Percentiles rank a stretch among this genome's conserved stretches.
Conservation (phyloP, 1,140 invertebrate genomes). For the Euwallacea similis region DNA sequence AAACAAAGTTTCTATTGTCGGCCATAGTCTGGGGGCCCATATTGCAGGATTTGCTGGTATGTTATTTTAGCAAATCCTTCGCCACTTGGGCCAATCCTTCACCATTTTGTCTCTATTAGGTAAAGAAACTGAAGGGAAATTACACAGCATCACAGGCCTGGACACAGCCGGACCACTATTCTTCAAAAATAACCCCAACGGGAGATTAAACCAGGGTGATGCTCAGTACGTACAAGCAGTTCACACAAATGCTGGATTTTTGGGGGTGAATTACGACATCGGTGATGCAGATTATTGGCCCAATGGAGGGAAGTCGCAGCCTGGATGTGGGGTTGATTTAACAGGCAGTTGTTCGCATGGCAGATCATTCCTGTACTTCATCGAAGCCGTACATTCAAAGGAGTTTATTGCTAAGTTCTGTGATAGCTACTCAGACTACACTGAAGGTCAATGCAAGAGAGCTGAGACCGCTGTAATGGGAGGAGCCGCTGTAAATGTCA, state of each 20-base stretch:
- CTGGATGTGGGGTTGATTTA: slow-evolving; percentile 64
- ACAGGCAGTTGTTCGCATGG: slow-evolving; percentile 59
- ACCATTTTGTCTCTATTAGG: slow-evolving; percentile 47
- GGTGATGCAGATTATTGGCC: slow-evolving; percentile 74
- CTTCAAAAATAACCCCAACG: slow-evolving; percentile 59
- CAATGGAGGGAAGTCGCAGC: slow-evolving; percentile 67
- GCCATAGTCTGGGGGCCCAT: slow-evolving; percentile 73
- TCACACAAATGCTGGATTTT: slow-evolving; percentile 63
- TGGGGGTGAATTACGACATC: slow-evolving; percentile 62
- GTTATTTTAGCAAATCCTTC: not conserved
- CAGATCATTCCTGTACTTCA: slow-evolving; percentile 62
- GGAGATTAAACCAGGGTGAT: slow-evolving; percentile 62
- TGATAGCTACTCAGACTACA: slow-evolving; percentile 59
- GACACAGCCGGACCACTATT: slow-evolving; percentile 62
- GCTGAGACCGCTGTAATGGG: slow-evolving; percentile 60
- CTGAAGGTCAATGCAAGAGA: slow-evolving; percentile 57
- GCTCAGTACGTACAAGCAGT: slow-evolving; percentile 65
- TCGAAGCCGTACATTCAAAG: slow-evolving; percentile 35
- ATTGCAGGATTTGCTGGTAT: slow-evolving; percentile 56
- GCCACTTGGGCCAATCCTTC: too few relatives aligned
- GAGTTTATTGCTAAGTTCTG: slow-evolving; percentile 62
- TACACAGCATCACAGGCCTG: slow-evolving; percentile 52
- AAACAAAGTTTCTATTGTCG: slow-evolving; percentile 62
- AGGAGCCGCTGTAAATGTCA: slow-evolving; percentile 54
- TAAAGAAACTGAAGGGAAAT: slow-evolving; percentile 52